Evolutionary conservation across 2,888 invertebrate species (phyloP), one percentile per base, ranked within the genome.

Genomic region (Mongoloraphidia duomilia): DNA sequence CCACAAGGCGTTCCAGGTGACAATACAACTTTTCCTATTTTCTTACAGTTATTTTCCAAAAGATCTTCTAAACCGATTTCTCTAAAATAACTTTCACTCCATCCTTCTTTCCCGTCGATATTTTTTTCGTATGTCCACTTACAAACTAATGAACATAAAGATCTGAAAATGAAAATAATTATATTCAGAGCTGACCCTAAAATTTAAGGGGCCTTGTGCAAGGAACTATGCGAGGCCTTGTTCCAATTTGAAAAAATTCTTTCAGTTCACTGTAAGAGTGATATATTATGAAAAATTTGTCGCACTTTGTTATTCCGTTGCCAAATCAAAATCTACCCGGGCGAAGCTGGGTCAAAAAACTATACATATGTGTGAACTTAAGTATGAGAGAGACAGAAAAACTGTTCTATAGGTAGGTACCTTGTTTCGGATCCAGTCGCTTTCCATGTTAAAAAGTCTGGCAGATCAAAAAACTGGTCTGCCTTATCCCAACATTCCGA

Each of bases 361-460:
- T 17, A n/a, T n/a, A n/a, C 4, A 17, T 17, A 17, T 17, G 17
- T 17, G 4, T 17, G 17, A 17, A 4, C 17, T 3, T 17, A 4
- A 17, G 17, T 17, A 4, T 17, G 4, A 2, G 17, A 17, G 17
- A 17, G 17, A 17, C 17, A 17, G 17, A n/a, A n/a, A n/a, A n/a
- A n/a, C 6, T 26, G 6, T 26, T 26, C 6, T 26, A 26, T 26
- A 26, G 26, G 26, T 26, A 26, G 37, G 36, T 63, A 80, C 80
- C 82, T 75, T 1, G 79, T 72, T 54, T 80, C 72, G 47, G 75
- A 76, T 33, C 80, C 83, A 6, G 94, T 93, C 1, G 92, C 87
- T 68, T 81, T 88, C 89, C 90, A 95, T 0, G 94, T 93, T 5
- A 96, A 70, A 64, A 84, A 96, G 67, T 96, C 96, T 0, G 94